Evolutionary conservation across 2,888 invertebrate genomes (phyloP).

Genomic region (Hypselothyrea guttata): DNA sequence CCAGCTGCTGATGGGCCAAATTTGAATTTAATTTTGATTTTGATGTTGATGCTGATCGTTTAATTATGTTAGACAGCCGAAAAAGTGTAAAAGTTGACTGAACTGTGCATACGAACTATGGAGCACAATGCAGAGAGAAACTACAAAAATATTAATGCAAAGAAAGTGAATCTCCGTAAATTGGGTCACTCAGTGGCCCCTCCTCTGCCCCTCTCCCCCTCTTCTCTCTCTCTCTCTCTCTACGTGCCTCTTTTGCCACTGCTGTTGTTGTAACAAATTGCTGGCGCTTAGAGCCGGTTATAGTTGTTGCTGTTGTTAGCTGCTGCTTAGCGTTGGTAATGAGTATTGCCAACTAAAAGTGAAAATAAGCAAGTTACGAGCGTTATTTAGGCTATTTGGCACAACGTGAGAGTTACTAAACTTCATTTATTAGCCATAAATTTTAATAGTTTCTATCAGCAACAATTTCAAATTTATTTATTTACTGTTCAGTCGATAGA

Average conservation of each 20-base stretch:
- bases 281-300: conserved; percentile 46
- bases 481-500: too few species aligned
- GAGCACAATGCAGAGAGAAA: conserved; percentile 41
- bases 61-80: conserved; percentile 48
- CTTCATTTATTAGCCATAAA: too few species aligned
- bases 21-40: too few species aligned
- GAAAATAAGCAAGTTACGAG: conserved; percentile 41
- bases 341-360: conserved; percentile 57
- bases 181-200: conserved; percentile 48
- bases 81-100: conserved; percentile 49
- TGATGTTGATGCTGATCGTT: conserved; percentile 54
- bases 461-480: too few species aligned
- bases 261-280: conserved; percentile 52
- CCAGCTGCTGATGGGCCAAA: conserved; percentile 19
- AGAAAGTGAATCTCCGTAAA: conserved; percentile 68
- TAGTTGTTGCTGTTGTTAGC: conserved; percentile 7
- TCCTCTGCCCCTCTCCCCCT: not conserved
- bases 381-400: not conserved
- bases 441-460: too few species aligned
- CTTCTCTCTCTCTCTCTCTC: too few species aligned
- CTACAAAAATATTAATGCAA: conserved; percentile 41
- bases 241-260: conserved; percentile 8
- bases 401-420: too few species aligned
- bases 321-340: conserved; percentile 38
- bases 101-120: conserved; percentile 36